Base-by-base conservation (phyloP, 2,888 invertebrate species). In the Yponomeuta plumbellus region DNA sequence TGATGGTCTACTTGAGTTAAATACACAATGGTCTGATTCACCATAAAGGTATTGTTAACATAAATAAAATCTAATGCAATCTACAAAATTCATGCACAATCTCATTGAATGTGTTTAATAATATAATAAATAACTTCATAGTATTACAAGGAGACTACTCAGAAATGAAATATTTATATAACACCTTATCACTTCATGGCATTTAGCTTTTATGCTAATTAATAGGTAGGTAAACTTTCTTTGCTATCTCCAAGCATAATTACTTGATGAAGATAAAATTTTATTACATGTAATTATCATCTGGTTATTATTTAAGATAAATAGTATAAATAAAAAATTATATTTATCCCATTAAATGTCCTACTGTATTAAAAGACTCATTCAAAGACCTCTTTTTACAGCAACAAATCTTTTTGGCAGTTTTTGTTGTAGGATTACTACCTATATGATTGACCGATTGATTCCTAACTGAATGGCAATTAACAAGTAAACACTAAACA, bases 181-280 rank as follows among this genome's bases (percentile, higher is more conserved):
- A 34, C 8, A 34, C 34, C 34, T 34, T 34, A 34, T 34, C 8
- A 52, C 13, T 17, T 52, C 17, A 52, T 17, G 8, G 17, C 44
- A 17, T 52, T 52, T 52, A 52, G 17, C 44, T 17, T 52, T 4
- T 17, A 13, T 52, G 3, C 17, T 52, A 17, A 52, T 52, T 52
- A 52, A 52, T 52, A 63, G 44, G 44, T 52, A 52, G 44, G 44
- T 52, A 2, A 52, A 44, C 10, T 21, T 63, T 63, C 40, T 63
- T 22, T 63, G 23, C 61, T 21, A 63, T 63, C 63, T 63, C 20
- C 63, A 63, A 63, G 63, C 44, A 34, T 20, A 62, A n/a, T 39
- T 62, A 34, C 62, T 39, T 62, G 62, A 39, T 39, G 62, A 62
- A 34, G 61, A 34, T 34, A 57, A 34, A 34, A 57, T 57, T n/a